Percentiles rank a stretch among this genome's conserved stretches.
These are phyloP conservation scores for Limnephilus lunatus DNA, from an alignment of 2,888 invertebrate genomes.

Conservation along the genomic window DNA sequence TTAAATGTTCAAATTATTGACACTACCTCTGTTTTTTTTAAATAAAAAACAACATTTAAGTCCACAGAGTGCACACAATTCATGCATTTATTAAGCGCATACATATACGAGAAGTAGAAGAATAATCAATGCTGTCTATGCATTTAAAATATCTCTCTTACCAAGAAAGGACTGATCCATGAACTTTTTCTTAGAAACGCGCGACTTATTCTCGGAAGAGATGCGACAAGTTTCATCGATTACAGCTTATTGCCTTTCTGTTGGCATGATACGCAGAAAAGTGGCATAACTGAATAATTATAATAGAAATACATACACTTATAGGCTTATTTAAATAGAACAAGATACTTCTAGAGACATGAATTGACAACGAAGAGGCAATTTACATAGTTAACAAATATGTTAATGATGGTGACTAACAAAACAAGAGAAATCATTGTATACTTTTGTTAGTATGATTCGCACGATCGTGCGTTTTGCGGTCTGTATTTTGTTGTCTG, in stretches of 20 bases:
- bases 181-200: background rate
- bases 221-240: background rate
- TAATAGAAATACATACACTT: background rate
- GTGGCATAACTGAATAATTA: background rate
- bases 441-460: background rate
- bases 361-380: background rate
- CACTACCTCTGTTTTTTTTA: no score
- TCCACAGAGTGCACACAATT: background rate
- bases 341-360: background rate
- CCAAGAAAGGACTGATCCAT: background rate
- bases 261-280: background rate
- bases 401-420: background rate
- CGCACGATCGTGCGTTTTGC: background rate
- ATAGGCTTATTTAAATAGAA: background rate
- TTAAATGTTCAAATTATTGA: no score
- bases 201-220: background rate
- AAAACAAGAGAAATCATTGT: background rate
- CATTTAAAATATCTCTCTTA: background rate
- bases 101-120: background rate
- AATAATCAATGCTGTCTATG: background rate
- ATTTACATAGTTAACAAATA: background rate
- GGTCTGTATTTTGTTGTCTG: background rate
- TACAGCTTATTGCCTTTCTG: background rate
- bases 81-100: background rate
- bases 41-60: background rate